A percentile compares a stretch with the other conserved stretches of the same genome.
phyloP scores from a whole-genome alignment of 2,113 vertebrate species.

The Crotalus helleri region DNA sequence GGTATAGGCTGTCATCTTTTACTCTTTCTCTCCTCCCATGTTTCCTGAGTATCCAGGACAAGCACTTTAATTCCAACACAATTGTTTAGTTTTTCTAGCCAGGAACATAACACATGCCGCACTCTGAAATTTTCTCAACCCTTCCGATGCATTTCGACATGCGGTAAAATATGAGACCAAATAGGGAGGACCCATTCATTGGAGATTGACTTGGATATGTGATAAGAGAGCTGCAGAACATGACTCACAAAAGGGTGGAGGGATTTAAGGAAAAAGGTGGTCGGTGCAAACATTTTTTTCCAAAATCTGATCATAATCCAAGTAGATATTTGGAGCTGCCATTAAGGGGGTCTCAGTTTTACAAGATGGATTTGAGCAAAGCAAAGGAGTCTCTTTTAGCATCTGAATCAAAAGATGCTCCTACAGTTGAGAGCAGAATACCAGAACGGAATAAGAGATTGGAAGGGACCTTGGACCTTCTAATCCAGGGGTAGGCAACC shows the following conservation, averaged over 20 bases:
- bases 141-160: not conserved
- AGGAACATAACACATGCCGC: not conserved
- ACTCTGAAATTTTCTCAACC: not conserved
- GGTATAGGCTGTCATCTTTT: not conserved
- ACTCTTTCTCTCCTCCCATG: not conserved
- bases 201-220: not conserved
- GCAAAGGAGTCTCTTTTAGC: slow-evolving; percentile 25
- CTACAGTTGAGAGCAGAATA: slow-evolving; percentile 43
- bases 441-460: no score
- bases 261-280: accelerated
- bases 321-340: slow-evolving; percentile 34
- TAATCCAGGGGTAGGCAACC: no score
- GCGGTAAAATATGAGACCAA: not conserved
- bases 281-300: not conserved
- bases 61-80: no score
- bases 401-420: slow-evolving; percentile 28
- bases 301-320: slow-evolving; percentile 19
- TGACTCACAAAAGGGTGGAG: not conserved
- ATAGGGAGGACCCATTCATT: not conserved
- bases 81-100: not conserved
- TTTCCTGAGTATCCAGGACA: not conserved
- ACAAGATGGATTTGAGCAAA: slow-evolving; percentile 28
- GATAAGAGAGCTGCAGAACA: not conserved
- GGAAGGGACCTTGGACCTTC: no score
- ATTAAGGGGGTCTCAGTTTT: not conserved